Percentiles rank a stretch among this genome's conserved stretches.
These are phyloP conservation scores for Enteromius afrohamiltoni DNA, from an alignment of 2,797 vertebrate genomes.

Conservation along the genomic window DNA sequence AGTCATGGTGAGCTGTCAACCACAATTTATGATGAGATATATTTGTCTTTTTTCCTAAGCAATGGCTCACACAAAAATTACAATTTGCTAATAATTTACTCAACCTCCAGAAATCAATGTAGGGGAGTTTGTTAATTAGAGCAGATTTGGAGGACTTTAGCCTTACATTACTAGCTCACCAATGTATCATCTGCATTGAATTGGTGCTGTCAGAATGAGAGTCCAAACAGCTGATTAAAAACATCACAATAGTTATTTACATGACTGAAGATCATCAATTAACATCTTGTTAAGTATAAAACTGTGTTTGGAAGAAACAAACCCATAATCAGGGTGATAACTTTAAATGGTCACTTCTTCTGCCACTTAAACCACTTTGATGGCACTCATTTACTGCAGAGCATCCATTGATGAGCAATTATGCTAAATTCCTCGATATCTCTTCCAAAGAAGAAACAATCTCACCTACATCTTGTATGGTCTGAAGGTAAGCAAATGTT, in stretches of 20 bases:
- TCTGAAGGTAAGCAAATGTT: not conserved
- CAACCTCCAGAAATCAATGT: not conserved
- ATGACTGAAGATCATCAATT: not conserved
- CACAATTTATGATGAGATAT: not conserved
- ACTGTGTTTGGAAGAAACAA: not conserved
- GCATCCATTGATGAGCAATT: not conserved
- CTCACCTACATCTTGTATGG: not conserved
- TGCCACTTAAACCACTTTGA: not conserved
- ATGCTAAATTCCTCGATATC: not conserved
- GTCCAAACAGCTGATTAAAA: not conserved
- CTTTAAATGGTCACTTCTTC: not conserved
- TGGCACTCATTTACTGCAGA: not conserved
- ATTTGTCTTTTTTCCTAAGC: not conserved
- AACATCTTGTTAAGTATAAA: not conserved
- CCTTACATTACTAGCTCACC: not conserved
- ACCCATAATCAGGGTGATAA: not conserved
- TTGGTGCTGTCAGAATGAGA: not conserved
- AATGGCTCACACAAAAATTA: not conserved
- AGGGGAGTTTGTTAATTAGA: not conserved
- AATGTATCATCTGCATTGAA: not conserved
- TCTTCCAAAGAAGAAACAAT: not conserved
- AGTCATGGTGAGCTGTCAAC: conserved; percentile 78
- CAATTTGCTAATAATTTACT: not conserved
- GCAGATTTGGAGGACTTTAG: not conserved
- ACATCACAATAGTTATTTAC: not conserved